These are phyloP conservation scores for Cyphomyrus plagiostoma DNA, from an alignment of 2,113 vertebrate genomes.

Conservation along the genomic window DNA sequence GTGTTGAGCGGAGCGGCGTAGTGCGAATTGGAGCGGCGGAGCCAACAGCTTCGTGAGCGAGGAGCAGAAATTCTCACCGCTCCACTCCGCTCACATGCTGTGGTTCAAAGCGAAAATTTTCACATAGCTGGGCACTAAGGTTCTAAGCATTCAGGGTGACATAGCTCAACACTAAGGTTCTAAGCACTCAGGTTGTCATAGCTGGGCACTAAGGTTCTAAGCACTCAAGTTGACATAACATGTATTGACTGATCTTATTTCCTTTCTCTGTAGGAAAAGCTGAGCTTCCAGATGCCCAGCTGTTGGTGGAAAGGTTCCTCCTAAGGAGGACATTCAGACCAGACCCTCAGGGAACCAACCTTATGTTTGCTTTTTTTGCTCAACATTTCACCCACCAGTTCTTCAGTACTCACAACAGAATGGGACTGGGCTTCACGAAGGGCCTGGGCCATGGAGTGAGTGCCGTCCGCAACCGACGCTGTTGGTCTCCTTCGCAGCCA, in stretches of 20 bases:
- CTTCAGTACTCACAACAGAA: conserved; percentile 77
- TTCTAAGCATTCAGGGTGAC: not conserved
- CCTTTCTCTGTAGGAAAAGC: conserved; percentile 63
- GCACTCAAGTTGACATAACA: not conserved
- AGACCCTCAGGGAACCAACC: conserved; percentile 76
- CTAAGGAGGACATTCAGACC: conserved; percentile 70
- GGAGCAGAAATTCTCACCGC: too few relatives aligned
- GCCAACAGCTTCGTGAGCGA: too few relatives aligned
- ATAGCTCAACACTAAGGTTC: not conserved
- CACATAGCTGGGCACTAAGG: not conserved
- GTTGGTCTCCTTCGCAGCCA: not conserved
- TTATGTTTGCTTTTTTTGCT: conserved; percentile 95
- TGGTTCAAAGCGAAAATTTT: not conserved
- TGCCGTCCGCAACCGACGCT: not conserved
- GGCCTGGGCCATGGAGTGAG: conserved; percentile 86
- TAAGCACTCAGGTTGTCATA: not conserved
- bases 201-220: not conserved
- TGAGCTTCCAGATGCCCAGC: conserved; percentile 68
- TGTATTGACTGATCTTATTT: not conserved
- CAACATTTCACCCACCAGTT: conserved; percentile 98
- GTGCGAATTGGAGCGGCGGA: too few relatives aligned
- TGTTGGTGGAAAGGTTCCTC: conserved; percentile 66
- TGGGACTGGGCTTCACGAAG: conserved; percentile 78
- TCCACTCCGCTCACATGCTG: too few relatives aligned
- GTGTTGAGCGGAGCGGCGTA: too few relatives aligned